Percentiles rank a stretch among this genome's conserved stretches.
phyloP scores from a whole-genome alignment of 2,797 vertebrate genomes.

The Valencia hispanica region DNA sequence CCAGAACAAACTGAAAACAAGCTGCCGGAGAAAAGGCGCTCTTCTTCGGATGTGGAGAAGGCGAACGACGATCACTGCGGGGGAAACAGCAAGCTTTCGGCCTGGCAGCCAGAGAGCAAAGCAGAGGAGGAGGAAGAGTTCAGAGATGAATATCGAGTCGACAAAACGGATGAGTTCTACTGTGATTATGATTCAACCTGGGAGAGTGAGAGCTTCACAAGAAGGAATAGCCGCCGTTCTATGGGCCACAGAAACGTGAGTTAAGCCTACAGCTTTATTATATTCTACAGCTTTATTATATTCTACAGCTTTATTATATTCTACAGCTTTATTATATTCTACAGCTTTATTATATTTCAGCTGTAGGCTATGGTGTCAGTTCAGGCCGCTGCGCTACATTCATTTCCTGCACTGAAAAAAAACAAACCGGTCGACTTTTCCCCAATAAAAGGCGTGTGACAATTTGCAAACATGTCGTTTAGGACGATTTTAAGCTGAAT shows the following conservation, averaged over 20 bases:
- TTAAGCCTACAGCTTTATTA: neutral
- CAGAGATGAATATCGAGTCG: fast-evolving
- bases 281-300: too few species aligned
- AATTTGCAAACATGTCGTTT: neutral
- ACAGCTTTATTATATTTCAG: too few species aligned
- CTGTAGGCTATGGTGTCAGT: too few species aligned
- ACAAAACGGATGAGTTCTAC: conserved; percentile 48
- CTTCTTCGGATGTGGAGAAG: neutral
- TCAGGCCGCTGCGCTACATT: neutral
- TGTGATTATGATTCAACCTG: conserved; percentile 89
- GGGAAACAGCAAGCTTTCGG: too few species aligned
- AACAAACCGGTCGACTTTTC: neutral
- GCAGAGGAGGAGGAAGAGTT: neutral
- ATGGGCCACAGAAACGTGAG: conserved; percentile 4
- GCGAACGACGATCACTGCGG: fast-evolving
- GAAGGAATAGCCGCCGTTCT: fast-evolving
- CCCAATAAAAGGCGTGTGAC: neutral
- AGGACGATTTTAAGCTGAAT: neutral
- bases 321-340: too few species aligned
- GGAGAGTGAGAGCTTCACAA: conserved; percentile 39
- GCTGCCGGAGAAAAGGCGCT: neutral
- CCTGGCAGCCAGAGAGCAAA: fast-evolving
- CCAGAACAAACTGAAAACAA: neutral
- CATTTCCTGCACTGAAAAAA: neutral
- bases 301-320: too few species aligned